Base-by-base conservation (phyloP, 1,140 invertebrate species). In the Bradynema listronoti region DNA sequence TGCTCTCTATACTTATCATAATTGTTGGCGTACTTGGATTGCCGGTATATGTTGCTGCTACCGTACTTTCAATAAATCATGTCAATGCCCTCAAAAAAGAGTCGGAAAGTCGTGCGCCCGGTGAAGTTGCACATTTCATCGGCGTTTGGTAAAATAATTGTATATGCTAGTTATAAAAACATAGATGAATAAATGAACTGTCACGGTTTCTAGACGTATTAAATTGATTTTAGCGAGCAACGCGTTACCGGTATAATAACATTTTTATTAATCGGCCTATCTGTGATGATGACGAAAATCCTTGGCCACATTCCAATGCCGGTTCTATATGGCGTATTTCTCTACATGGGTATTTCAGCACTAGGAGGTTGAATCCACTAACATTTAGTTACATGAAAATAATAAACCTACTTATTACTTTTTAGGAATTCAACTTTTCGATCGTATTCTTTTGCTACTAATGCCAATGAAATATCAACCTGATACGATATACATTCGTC, bases 381-480 rank as follows among this genome's bases (percentile, higher is more conserved):
- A 59, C 6, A 22, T n/a, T n/a, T n/a, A n/a, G n/a, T n/a, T n/a
- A n/a, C n/a, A n/a, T n/a, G n/a, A n/a, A n/a, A n/a, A n/a, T n/a
- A n/a, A n/a, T n/a, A n/a, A n/a, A 56, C 9, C 34, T 41, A 53
- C 50, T 53, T 19, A 9, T 39, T 19, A n/a, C 7, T 63, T 56
- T 63, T n/a, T 41, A 41, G 70, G 74, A 27, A 78, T 77, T 50
- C 89, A 96, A 80, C 89, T 97, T 78, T 92, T 96, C 77, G 89
- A 96, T 76, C 85, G 94, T 55, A 87, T 97, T 34, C 79, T 93
- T 24, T 90, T 97, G 36, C 86, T 96, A 82, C 87, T 98, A 58
- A 98, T 97, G 91, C 94, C 93, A 14, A 87, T 87, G 66, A 98
- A 98, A 78, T 97, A 98, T 80, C 94, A 98, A 78, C 93, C 94